Evolutionary conservation across 1,140 invertebrate species (phyloP).

Genomic region (Cephus cinctus): DNA sequence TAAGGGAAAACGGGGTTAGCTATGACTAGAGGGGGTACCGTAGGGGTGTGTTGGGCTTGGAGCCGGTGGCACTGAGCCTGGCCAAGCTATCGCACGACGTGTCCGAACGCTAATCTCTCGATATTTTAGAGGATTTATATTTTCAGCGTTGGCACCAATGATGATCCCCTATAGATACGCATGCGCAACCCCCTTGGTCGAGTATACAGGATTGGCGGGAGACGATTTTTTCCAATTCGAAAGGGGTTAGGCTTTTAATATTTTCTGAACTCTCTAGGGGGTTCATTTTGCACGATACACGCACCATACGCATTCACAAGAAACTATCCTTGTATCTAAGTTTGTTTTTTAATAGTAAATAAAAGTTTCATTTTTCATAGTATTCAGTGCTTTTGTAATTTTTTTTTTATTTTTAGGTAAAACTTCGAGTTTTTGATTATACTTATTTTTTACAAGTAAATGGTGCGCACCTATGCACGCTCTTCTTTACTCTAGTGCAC

Average conservation of each 20-base stretch:
- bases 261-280: too few relatives aligned
- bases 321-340: too few relatives aligned
- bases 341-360: too few relatives aligned
- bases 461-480: background rate
- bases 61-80: background rate
- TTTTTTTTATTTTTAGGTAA: background rate
- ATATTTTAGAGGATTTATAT: slow-evolving; percentile 56
- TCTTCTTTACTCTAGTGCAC: too few relatives aligned
- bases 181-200: too few relatives aligned
- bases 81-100: slow-evolving; percentile 20
- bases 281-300: too few relatives aligned
- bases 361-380: too few relatives aligned
- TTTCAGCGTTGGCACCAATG: slow-evolving; percentile 33
- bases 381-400: too few relatives aligned
- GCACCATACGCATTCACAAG: too few relatives aligned
- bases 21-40: too few relatives aligned
- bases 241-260: too few relatives aligned
- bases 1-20: too few relatives aligned
- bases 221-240: background rate
- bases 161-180: slow-evolving; percentile 9
- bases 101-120: slow-evolving; percentile 51
- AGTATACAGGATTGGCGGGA: background rate
- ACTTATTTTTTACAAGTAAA: background rate
- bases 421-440: background rate
- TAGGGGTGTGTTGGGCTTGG: slow-evolving; percentile 31